Base-by-base conservation (phyloP, 2,888 invertebrate species). In the Seira musarum region DNA sequence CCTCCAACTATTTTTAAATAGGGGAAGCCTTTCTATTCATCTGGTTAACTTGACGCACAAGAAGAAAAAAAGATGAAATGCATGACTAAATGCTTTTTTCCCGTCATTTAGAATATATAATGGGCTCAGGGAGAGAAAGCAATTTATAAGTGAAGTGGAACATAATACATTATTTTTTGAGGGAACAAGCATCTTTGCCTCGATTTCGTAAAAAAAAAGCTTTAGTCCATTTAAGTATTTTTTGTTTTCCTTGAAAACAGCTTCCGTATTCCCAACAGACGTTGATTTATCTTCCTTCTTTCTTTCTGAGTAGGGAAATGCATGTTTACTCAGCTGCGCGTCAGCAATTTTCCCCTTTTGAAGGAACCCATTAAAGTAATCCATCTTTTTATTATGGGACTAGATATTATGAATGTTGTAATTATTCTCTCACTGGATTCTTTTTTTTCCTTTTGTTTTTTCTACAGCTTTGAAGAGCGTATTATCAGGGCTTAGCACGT, bases 311-410 rank as follows among this genome's bases (percentile, higher is more conserved):
- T 24, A 68, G 25, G n/a, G 2, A 68, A 53, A 68, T 13, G 57
- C 53, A 57, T 67, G 67, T 68, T 68, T 68, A 53, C 57, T 53
- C 57, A 53, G 68, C 68, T 68, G 68, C n/a, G 53, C 49, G 49
- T 49, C 49, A 49, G 49, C 49, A 49, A n/a, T 49, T 49, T 49
- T 49, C 30, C 65, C 6, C 21, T 46, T 68, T 53, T 68, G 53
- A 13, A 57, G 46, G 68, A 49, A 17, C 40, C 35, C 67, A 68
- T 68, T 68, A 24, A 57, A 68, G 53, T 68, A 57, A 68, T 68
- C 68, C 68, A 68, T 68, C 68, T 35, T 68, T 53, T 68, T 49
- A 68, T 68, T 35, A 68, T 49, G 49, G 49, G 49, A 13, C 17
- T 49, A 49, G 17, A 49, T 49, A 49, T 49, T 68, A 68, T 68